These are phyloP conservation scores for Bembecia ichneumoniformis DNA, from an alignment of 2,888 invertebrate species.

Conservation along the genomic window DNA sequence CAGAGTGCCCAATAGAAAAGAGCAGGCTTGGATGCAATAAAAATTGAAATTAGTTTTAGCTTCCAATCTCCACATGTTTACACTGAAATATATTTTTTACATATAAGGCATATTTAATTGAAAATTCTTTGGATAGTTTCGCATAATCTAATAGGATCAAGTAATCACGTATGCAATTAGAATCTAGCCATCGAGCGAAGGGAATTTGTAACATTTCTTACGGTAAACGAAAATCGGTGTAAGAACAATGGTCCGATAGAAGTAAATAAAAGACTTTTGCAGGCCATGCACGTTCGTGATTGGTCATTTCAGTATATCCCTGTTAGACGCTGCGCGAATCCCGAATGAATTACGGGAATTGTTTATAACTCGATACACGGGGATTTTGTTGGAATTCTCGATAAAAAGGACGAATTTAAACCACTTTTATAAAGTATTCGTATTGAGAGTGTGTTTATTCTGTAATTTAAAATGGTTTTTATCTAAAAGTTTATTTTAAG, in stretches of 20 bases:
- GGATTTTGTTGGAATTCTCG: slow-evolving; percentile 27
- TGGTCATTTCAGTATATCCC: slow-evolving; percentile 69
- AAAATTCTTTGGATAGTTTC: too few relatives aligned
- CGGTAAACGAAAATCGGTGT: slow-evolving; percentile 24
- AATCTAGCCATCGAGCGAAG: not conserved
- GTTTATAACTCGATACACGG: slow-evolving; percentile 40
- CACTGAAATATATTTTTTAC: too few relatives aligned
- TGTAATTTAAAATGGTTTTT: not conserved
- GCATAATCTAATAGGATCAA: not conserved
- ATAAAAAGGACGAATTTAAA: slow-evolving; percentile 21
- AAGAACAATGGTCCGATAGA: slow-evolving; percentile 23
- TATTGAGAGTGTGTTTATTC: not conserved
- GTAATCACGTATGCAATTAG: not conserved
- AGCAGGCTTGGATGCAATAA: too few relatives aligned
- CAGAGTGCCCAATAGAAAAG: too few relatives aligned
- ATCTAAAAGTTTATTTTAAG: not conserved
- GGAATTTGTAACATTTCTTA: not conserved
- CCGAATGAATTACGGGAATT: slow-evolving; percentile 56
- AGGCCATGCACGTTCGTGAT: slow-evolving; percentile 57
- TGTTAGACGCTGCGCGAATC: slow-evolving; percentile 54
- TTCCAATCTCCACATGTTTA: not conserved
- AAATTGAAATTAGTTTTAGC: too few relatives aligned
- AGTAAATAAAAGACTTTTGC: slow-evolving; percentile 40
- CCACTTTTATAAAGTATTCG: not conserved
- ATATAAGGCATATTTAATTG: too few relatives aligned